phyloP scores from a whole-genome alignment of 1,140 invertebrate species.

The Ceratina japonica region DNA sequence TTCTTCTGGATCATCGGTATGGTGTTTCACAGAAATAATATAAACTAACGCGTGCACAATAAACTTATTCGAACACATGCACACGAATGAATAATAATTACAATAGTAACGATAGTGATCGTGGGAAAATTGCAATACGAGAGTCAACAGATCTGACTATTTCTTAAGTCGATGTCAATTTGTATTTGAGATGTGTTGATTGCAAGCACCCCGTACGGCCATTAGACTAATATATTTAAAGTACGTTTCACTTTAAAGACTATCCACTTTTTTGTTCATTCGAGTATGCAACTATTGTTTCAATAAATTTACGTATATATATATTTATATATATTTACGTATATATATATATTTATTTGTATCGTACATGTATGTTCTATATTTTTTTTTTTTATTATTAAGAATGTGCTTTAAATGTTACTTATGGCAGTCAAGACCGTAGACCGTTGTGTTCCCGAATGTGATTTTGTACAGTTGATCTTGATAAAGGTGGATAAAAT shows the following conservation, averaged over 20 bases:
- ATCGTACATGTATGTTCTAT: not conserved
- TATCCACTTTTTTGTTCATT: slow-evolving; percentile 9
- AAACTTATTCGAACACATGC: slow-evolving; percentile 20
- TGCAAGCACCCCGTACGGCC: slow-evolving; percentile 19
- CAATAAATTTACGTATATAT: not conserved
- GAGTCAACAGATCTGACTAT: slow-evolving; percentile 51
- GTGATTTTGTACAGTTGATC: slow-evolving; percentile 34
- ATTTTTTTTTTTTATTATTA: slow-evolving; percentile 54
- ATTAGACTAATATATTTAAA: slow-evolving; percentile 31
- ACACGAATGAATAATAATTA: slow-evolving; percentile 32
- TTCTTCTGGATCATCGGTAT: slow-evolving; percentile 73
- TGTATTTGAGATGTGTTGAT: slow-evolving; percentile 10
- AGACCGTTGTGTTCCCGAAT: slow-evolving; percentile 39
- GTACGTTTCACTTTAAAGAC: slow-evolving; percentile 13
- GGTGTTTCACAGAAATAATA: slow-evolving; percentile 56
- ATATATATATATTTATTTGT: not conserved
- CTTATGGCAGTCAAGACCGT: slow-evolving; percentile 53
- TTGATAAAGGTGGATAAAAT: slow-evolving; percentile 57
- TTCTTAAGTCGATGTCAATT: not conserved
- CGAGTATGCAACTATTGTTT: slow-evolving; percentile 21
- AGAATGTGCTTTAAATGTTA: slow-evolving; percentile 64
- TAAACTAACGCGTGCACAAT: slow-evolving; percentile 14
- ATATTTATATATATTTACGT: not conserved
- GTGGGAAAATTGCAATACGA: slow-evolving; percentile 43
- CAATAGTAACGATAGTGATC: not conserved